These are phyloP conservation scores for Sialis lutaria DNA, from an alignment of 2,888 invertebrate genomes.

Conservation along the genomic window DNA sequence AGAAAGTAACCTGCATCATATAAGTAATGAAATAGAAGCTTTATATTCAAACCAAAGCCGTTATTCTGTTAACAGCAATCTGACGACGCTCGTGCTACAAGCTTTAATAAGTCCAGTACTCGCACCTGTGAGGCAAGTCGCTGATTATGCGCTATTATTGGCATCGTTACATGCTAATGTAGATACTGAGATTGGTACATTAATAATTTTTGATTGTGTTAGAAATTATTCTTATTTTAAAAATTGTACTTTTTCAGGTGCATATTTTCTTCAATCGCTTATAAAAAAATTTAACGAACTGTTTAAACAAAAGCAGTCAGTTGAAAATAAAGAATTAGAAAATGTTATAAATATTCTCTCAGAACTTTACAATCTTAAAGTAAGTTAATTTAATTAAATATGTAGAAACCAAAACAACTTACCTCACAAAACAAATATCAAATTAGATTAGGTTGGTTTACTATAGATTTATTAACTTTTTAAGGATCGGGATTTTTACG, in stretches of 20 bases:
- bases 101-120: conserved; percentile 41
- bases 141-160: conserved; percentile 71
- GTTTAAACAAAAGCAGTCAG: conserved; percentile 29
- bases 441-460: too few species aligned
- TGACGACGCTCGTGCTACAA: conserved; percentile 52
- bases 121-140: conserved; percentile 57
- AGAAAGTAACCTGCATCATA: conserved; percentile 75
- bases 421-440: too few species aligned
- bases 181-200: conserved; percentile 69
- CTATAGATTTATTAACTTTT: too few species aligned
- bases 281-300: conserved; percentile 46
- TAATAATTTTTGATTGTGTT: not conserved
- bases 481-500: too few species aligned
- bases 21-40: conserved; percentile 58
- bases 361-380: conserved; percentile 79
- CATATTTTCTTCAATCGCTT: conserved; percentile 64
- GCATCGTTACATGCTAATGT: conserved; percentile 78
- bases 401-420: not conserved
- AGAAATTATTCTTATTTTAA: not conserved
- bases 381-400: conserved; percentile 16
- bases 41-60: conserved; percentile 55
- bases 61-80: conserved; percentile 63
- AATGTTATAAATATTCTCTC: conserved; percentile 62
- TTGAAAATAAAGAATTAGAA: conserved; percentile 65
- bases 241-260: conserved; percentile 31